phyloP scores from a whole-genome alignment of 2,888 invertebrate species.

The Liopterus haemorrhoidalis region DNA sequence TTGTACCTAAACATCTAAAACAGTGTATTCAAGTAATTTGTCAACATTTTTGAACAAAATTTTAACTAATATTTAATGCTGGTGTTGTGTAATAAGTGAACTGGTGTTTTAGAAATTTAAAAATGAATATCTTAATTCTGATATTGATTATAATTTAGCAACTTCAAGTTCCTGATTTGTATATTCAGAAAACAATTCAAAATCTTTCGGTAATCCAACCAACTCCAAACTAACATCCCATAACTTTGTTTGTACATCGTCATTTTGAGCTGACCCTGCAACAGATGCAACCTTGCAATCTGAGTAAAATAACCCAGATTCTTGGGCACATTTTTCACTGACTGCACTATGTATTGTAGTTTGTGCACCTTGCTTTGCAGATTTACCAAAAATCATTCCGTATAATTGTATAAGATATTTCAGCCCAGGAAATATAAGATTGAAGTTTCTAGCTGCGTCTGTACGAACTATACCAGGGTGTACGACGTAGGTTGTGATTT shows the following conservation, averaged over 20 bases:
- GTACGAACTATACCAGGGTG: slow-evolving; percentile 73
- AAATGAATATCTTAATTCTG: too few relatives aligned
- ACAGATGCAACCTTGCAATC: slow-evolving; percentile 53
- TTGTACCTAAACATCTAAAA: too few relatives aligned
- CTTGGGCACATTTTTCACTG: slow-evolving; percentile 56
- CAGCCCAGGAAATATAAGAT: slow-evolving; percentile 49
- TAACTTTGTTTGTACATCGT: slow-evolving; percentile 52
- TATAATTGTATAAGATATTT: slow-evolving; percentile 43
- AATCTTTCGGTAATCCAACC: slow-evolving; percentile 49
- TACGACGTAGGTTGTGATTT: slow-evolving; percentile 61
- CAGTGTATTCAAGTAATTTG: too few relatives aligned
- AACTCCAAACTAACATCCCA: slow-evolving; percentile 57
- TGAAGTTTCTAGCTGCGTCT: slow-evolving; percentile 63
- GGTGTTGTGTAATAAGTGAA: too few relatives aligned
- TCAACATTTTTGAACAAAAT: too few relatives aligned
- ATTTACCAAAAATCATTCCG: slow-evolving; percentile 51
- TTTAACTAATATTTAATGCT: too few relatives aligned
- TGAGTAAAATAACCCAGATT: slow-evolving; percentile 56
- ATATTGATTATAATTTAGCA: too few relatives aligned
- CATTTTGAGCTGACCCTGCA: slow-evolving; percentile 50
- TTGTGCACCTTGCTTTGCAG: slow-evolving; percentile 64
- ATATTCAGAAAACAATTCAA: slow-evolving; percentile 49
- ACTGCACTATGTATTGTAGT: slow-evolving; percentile 67
- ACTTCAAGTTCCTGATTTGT: too few relatives aligned
- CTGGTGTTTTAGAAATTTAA: too few relatives aligned